Evolutionary conservation across 2,113 vertebrate species (phyloP).

Genomic region (Eptesicus fuscus): DNA sequence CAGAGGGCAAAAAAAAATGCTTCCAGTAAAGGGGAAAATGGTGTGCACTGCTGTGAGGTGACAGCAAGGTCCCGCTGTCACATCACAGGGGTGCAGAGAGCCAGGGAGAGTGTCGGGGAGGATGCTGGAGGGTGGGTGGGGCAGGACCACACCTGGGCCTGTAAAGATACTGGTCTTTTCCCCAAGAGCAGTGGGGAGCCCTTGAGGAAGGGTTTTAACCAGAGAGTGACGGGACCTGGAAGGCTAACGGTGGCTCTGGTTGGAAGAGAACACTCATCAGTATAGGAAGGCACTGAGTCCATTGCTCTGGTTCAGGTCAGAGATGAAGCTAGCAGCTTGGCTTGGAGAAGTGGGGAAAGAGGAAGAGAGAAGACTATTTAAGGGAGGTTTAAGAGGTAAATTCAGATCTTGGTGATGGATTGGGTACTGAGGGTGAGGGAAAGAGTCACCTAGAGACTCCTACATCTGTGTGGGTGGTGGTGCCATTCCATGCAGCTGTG

Average conservation of each 20-base stretch:
- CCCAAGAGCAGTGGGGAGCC: neutral
- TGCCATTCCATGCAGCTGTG: neutral
- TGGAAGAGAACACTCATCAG: neutral
- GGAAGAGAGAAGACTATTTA: neutral
- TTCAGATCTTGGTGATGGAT: neutral
- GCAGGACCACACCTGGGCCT: neutral
- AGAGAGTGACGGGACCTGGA: neutral
- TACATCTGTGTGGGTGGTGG: too few species aligned
- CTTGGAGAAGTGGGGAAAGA: neutral
- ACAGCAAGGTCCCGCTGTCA: too few species aligned
- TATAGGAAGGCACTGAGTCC: neutral
- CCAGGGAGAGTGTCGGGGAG: neutral
- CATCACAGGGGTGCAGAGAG: neutral
- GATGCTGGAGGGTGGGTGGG: neutral
- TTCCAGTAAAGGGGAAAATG: neutral
- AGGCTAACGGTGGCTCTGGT: neutral
- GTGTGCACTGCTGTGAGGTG: too few species aligned
- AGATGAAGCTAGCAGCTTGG: neutral
- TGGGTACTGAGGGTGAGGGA: neutral
- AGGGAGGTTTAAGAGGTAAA: neutral
- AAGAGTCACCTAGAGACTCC: neutral
- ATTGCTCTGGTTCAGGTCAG: neutral
- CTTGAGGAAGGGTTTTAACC: neutral
- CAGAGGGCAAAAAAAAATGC: neutral
- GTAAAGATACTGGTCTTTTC: neutral